A percentile compares a stretch with the other conserved stretches of the same genome.
These are phyloP conservation scores for Pyrrhosoma nymphula DNA, from an alignment of 2,888 invertebrate species.

Conservation along the genomic window DNA sequence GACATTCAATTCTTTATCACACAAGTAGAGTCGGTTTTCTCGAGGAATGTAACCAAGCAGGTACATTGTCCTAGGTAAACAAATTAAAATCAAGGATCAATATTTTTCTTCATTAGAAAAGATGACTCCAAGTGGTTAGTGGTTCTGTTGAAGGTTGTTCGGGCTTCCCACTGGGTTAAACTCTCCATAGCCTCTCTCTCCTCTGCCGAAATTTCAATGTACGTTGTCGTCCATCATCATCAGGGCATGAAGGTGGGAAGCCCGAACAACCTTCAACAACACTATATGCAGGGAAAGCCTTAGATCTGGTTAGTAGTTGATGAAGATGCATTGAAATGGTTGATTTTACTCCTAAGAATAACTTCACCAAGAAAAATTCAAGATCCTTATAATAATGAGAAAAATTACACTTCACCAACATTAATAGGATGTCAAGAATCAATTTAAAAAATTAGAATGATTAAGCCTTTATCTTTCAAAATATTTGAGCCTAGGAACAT, in stretches of 20 bases:
- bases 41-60: slow-evolving; percentile 97
- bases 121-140: slow-evolving; percentile 33
- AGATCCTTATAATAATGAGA: not conserved
- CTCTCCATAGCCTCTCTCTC: too few relatives aligned
- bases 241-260: too few relatives aligned
- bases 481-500: too few relatives aligned
- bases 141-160: not conserved
- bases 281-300: too few relatives aligned
- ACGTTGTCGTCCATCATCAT: too few relatives aligned
- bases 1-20: slow-evolving; percentile 98
- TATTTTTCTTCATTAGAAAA: not conserved
- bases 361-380: not conserved
- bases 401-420: not conserved
- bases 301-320: too few relatives aligned
- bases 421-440: too few relatives aligned
- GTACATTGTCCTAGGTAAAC: slow-evolving; percentile 89
- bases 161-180: too few relatives aligned
- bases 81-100: not conserved
- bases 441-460: too few relatives aligned
- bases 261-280: too few relatives aligned
- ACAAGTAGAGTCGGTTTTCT: slow-evolving; percentile 96
- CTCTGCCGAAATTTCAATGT: too few relatives aligned
- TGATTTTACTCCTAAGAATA: not conserved
- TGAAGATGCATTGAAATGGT: not conserved
- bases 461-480: too few relatives aligned